Evolutionary conservation across 2,797 vertebrate species (phyloP).

Genomic region (Oryzias dopingdopingensis): DNA sequence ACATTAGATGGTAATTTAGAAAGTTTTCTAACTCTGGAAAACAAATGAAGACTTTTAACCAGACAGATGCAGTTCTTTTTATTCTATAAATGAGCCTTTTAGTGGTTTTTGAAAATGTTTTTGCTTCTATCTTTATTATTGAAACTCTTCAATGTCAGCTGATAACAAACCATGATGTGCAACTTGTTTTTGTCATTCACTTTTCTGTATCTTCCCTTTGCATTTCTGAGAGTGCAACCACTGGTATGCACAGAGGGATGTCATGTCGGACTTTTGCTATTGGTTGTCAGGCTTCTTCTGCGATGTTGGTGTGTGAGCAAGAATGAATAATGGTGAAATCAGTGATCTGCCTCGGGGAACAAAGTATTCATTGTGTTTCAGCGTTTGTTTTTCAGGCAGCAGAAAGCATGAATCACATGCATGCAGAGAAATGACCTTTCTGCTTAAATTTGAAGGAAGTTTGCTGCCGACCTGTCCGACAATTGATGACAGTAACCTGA

Average conservation of each 20-base stretch:
- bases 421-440: conserved; percentile 21
- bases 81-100: conserved; percentile 22
- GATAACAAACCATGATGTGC: too few relatives aligned
- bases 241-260: too few relatives aligned
- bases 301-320: conserved; percentile 16
- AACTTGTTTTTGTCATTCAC: too few relatives aligned
- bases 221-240: too few relatives aligned
- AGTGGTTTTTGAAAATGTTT: too few relatives aligned
- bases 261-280: neutral
- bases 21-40: conserved; percentile 12
- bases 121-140: too few relatives aligned
- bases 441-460: conserved; percentile 32
- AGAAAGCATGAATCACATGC: conserved; percentile 44
- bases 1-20: neutral
- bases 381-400: conserved; percentile 26
- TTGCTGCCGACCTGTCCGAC: conserved; percentile 60
- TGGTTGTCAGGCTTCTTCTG: neutral
- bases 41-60: conserved; percentile 15
- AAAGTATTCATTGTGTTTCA: conserved; percentile 56
- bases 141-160: conserved; percentile 18
- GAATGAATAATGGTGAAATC: conserved; percentile 36
- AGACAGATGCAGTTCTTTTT: conserved; percentile 7
- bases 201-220: too few relatives aligned
- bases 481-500: conserved; percentile 40
- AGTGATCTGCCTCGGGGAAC: conserved; percentile 52